Base-by-base conservation (phyloP, 1,140 invertebrate genomes). In the Vanessa tameamea region DNA sequence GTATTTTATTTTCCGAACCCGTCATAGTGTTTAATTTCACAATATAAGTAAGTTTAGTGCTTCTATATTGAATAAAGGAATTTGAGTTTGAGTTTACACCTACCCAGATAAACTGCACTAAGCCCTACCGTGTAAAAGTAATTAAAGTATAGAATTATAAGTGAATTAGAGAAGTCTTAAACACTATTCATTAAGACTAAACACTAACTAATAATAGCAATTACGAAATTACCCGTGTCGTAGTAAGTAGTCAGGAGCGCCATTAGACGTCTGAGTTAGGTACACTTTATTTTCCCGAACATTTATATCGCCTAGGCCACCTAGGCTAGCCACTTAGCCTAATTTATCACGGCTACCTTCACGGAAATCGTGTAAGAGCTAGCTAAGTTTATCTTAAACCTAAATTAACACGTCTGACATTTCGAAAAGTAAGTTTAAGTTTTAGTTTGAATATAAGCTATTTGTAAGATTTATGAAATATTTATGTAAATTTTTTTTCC, bases 251-350 rank as follows among this genome's bases (percentile, higher is more conserved):
- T n/a, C n/a, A 53, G 50, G n/a, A 53, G 50, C n/a, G 50, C 15
- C 50, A 53, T n/a, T 53, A 69, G 68, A n/a, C n/a, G 50, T 53
- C 37, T 43, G 9, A 43, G 50, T 67, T 61, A 65, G 50, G 20
- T 53, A 53, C 48, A 67, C 26, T 77, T 67, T 73, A 73, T 72
- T 76, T 64, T 59, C 69, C 63, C n/a, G 63, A 47, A 57, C 75
- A 73, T 77, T 77, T 77, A 73, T 72, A 69, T 69, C 37, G 47
- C 66, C 75, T 66, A 47, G 65, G 75, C 66, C 37, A 31, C 65
- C 76, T 67, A 50, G 67, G 76, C 61, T 50, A 69, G 66, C 71
- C 71, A 73, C 71, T 77, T 73, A 77, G 65, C 53, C 70, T 73
- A 69, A 77, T 73, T 77, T 77, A 77, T 77, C 47, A 64, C 72